Base-by-base conservation (phyloP, 2,888 invertebrate species). In the Caenorhabditis sulstoni region DNA sequence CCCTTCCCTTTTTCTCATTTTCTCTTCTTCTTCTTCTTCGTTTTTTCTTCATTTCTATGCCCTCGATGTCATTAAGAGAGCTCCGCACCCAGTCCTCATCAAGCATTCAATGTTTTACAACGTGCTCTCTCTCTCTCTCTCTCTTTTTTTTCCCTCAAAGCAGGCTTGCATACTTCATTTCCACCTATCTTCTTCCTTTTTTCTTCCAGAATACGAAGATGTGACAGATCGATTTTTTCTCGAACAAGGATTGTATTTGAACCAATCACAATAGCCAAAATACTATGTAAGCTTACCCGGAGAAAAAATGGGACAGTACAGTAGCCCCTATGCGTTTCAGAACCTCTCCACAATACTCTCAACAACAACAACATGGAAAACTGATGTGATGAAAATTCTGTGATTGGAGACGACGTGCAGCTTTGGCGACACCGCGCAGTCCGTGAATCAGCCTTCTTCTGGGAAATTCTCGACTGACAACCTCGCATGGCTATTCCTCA, bases 331-430 rank as follows among this genome's bases (percentile, higher is more conserved):
- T 29, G 29, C 7, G 18, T 61, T 70, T 20, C 70, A 71, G 70
- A 62, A 53, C 14, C 47, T 22, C n/a, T 18, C 14, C 8, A 41
- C n/a, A 20, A 52, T 18, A 20, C 39, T 55, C 16, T 22, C 22
- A 37, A 37, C 37, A 29, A n/a, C 35, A 70, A 37, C 70, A 71
- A 49, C 62, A 71, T 64, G 64, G 58, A 73, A 71, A 77, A 65
- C 74, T 68, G 67, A 68, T 82, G 82, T 82, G 80, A 82, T 82
- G 81, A 77, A 70, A 61, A 57, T 67, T 71, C 82, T 82, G 82
- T 82, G 82, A 82, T 82, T 82, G 81, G 82, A 82, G 82, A 77
- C 66, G 82, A 80, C 81, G 80, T 82, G 80, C 80, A 82, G 82
- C 81, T 81, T 75, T 70, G 12, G 45, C 65, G 59, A 44, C 45